Percentiles rank a stretch among this genome's conserved stretches.
phyloP scores from a whole-genome alignment of 2,888 invertebrate genomes.

The Rotaria sp. region DNA sequence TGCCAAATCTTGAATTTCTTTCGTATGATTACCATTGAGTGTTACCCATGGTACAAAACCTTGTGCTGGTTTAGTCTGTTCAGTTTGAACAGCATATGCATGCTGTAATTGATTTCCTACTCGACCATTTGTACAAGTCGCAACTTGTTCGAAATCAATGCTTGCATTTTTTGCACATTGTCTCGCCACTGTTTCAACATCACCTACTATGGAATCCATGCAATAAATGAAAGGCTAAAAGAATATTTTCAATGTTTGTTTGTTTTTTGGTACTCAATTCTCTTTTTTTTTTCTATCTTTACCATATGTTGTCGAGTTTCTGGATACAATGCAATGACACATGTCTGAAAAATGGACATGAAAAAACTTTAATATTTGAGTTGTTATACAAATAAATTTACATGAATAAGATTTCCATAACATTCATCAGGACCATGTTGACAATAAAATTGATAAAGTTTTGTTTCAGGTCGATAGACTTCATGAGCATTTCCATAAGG shows the following conservation, averaged over 20 bases:
- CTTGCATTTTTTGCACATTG: constrained; percentile 45
- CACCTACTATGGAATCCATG: constrained; percentile 45
- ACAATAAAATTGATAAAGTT: constrained; percentile 46
- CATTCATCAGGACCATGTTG: constrained; percentile 54
- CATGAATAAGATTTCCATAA: constrained; percentile 50
- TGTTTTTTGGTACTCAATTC: constrained; percentile 45
- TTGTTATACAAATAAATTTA: constrained; percentile 44
- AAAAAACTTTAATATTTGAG: too few relatives aligned
- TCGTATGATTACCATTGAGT: constrained; percentile 51
- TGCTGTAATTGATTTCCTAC: constrained; percentile 50
- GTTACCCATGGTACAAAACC: constrained; percentile 53
- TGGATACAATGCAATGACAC: not conserved
- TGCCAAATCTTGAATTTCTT: constrained; percentile 46
- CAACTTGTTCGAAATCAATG: constrained; percentile 45
- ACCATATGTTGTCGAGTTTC: constrained; percentile 19
- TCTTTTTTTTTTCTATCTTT: not conserved
- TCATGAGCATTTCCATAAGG: constrained; percentile 47
- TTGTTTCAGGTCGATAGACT: constrained; percentile 37
- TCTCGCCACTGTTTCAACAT: constrained; percentile 41
- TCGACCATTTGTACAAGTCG: constrained; percentile 46
- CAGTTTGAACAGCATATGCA: constrained; percentile 49
- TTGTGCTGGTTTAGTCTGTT: constrained; percentile 48
- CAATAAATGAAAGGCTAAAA: constrained; percentile 50
- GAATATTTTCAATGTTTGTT: constrained; percentile 43
- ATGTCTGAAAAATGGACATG: not conserved